A percentile compares a stretch with the other conserved stretches of the same genome.
These are phyloP conservation scores for Dendroctonus valens DNA, from an alignment of 1,140 invertebrate genomes.

Conservation along the genomic window DNA sequence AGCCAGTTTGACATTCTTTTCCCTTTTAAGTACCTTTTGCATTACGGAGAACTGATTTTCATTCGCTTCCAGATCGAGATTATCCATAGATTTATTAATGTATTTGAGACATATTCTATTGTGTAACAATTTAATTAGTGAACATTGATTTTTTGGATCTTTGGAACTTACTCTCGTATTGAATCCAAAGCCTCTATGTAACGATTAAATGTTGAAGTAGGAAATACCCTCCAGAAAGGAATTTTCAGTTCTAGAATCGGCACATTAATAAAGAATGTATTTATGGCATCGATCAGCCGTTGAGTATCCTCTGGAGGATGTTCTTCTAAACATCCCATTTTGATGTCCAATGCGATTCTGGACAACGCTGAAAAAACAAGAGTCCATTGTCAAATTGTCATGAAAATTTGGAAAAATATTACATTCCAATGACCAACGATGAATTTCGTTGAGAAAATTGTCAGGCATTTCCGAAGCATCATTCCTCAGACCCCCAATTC, in stretches of 20 bases:
- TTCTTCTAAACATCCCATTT: conserved; percentile 81
- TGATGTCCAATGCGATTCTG: conserved; percentile 76
- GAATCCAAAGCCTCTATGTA: conserved; percentile 83
- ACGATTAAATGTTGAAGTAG: conserved; percentile 72
- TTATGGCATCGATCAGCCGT: conserved; percentile 80
- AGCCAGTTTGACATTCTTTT: conserved; percentile 76
- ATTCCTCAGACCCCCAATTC: conserved; percentile 63
- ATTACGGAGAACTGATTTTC: conserved; percentile 67
- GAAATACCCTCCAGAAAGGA: conserved; percentile 79
- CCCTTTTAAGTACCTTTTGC: conserved; percentile 71
- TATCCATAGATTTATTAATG: conserved; percentile 67
- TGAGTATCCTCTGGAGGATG: conserved; percentile 72
- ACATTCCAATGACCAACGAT: conserved; percentile 79
- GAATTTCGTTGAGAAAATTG: conserved; percentile 73
- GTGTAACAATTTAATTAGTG: no score
- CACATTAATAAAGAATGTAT: conserved; percentile 77
- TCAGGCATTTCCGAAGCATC: conserved; percentile 63
- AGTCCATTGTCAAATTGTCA: neutral
- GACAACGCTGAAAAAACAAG: conserved; percentile 67
- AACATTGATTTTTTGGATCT: conserved; percentile 1
- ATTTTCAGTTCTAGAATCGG: conserved; percentile 79
- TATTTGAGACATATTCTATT: conserved; percentile 75
- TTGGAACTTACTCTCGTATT: conserved; percentile 71
- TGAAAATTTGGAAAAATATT: conserved; percentile 46
- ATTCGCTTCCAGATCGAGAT: conserved; percentile 57